These are phyloP conservation scores for Caenorhabditis imperialis DNA, from an alignment of 2,888 invertebrate genomes.

Conservation along the genomic window DNA sequence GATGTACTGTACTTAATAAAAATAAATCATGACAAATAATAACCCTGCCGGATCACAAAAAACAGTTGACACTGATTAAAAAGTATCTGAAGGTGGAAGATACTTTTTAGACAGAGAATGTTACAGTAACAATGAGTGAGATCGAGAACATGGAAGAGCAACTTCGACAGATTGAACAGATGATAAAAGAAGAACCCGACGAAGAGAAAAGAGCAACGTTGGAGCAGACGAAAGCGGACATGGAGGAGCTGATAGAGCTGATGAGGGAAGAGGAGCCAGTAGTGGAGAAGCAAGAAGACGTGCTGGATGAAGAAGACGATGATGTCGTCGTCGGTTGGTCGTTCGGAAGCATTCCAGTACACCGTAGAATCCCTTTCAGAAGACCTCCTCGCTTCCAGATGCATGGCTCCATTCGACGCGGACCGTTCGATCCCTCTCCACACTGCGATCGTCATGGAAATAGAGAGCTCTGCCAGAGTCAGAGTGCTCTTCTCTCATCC, in stretches of 20 bases:
- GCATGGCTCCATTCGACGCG: slow-evolving; percentile 42
- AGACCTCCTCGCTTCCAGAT: slow-evolving; percentile 43
- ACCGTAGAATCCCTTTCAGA: no score
- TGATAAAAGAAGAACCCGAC: slow-evolving; percentile 33
- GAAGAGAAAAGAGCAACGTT: slow-evolving; percentile 36
- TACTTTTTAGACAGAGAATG: background rate
- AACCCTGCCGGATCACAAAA: no score
- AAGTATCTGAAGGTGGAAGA: no score
- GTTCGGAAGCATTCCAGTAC: no score
- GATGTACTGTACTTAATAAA: slow-evolving; percentile 30
- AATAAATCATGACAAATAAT: background rate
- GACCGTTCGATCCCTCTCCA: slow-evolving; percentile 51
- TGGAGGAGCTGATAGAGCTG: slow-evolving; percentile 53
- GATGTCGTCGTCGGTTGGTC: background rate
- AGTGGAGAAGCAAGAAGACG: slow-evolving; percentile 11
- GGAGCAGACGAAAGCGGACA: slow-evolving; percentile 36
- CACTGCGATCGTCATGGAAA: slow-evolving; percentile 61
- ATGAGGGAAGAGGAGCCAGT: slow-evolving; percentile 35
- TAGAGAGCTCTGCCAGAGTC: slow-evolving; percentile 39
- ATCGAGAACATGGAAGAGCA: slow-evolving; percentile 20
- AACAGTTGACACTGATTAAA: no score
- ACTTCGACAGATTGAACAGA: slow-evolving; percentile 14
- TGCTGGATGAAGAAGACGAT: slow-evolving; percentile 8
- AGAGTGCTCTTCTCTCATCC: slow-evolving; percentile 64
- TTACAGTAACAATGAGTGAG: slow-evolving; percentile 33